Evolutionary conservation across 2,888 invertebrate species (phyloP).

Genomic region (Scelioninae gen. 1): DNA sequence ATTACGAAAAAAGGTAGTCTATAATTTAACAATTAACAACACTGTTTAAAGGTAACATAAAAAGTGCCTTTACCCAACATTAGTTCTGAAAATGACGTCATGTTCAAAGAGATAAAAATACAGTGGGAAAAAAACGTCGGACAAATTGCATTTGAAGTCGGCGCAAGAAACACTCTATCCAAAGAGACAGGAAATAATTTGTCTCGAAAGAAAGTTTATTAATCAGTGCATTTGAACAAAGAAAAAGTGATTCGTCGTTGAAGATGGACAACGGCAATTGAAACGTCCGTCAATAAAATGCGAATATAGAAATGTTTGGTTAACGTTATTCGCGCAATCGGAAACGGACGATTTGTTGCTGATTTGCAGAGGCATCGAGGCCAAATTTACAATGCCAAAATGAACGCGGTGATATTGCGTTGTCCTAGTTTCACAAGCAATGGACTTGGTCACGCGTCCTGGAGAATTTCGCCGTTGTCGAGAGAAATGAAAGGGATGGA

Average conservation of each 20-base stretch:
- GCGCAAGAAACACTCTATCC: background rate
- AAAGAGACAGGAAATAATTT: slow-evolving; percentile 8
- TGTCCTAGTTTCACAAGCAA: slow-evolving; percentile 57
- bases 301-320: too few species aligned
- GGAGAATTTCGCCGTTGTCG: slow-evolving; percentile 55
- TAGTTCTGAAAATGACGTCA: background rate
- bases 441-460: slow-evolving; percentile 62
- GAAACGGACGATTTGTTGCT: slow-evolving; percentile 25
- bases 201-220: slow-evolving; percentile 32
- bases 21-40: background rate
- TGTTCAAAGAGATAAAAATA: background rate
- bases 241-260: slow-evolving; percentile 21
- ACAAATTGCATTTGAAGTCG: background rate
- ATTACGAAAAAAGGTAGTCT: background rate
- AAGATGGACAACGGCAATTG: slow-evolving; percentile 10
- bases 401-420: slow-evolving; percentile 38
- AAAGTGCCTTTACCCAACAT: slow-evolving; percentile 1
- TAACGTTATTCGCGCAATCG: too few species aligned
- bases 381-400: slow-evolving; percentile 52
- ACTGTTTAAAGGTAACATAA: background rate
- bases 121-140: background rate
- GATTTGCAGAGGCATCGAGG: slow-evolving; percentile 15
- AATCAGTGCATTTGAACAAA: slow-evolving; percentile 38
- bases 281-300: slow-evolving; percentile 16
- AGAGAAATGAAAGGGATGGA: slow-evolving; percentile 5